A percentile compares a stretch with the other conserved stretches of the same genome.
Evolutionary conservation across 2,797 vertebrate species (phyloP).

Genomic region (Neopelma chrysocephalum): DNA sequence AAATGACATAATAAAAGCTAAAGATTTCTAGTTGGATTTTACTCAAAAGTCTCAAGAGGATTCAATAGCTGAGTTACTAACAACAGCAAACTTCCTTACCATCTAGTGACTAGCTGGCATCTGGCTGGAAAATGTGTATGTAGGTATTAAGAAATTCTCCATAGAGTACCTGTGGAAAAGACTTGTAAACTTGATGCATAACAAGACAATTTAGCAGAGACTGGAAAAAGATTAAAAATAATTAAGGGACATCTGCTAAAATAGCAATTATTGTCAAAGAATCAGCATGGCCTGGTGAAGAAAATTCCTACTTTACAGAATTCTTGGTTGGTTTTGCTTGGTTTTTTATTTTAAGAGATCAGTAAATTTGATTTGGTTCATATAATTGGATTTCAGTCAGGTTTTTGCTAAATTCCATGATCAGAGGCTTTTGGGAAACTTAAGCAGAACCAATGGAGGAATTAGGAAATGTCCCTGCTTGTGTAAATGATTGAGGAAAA

Average conservation of each 20-base stretch:
- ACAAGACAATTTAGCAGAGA: neutral
- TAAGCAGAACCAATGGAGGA: neutral
- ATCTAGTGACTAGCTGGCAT: neutral
- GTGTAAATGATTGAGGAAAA: neutral
- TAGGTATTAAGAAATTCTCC: neutral
- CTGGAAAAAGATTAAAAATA: neutral
- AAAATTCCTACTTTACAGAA: neutral
- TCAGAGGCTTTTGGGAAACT: neutral
- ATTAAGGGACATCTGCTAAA: neutral
- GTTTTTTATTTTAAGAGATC: neutral
- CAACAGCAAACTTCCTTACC: neutral
- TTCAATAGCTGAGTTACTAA: neutral
- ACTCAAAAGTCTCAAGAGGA: neutral
- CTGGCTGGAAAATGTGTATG: neutral
- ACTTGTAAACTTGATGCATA: neutral
- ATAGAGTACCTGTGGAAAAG: neutral
- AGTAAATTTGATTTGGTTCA: neutral
- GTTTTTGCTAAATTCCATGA: neutral
- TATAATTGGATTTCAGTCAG: neutral
- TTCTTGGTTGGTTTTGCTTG: neutral
- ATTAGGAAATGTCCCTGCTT: neutral
- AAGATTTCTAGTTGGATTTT: neutral
- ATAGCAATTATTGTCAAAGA: neutral
- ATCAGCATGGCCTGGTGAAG: neutral
- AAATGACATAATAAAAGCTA: neutral